Conservation (phyloP, 2,113 vertebrate genomes). For the Pygathrix nemaeus region DNA sequence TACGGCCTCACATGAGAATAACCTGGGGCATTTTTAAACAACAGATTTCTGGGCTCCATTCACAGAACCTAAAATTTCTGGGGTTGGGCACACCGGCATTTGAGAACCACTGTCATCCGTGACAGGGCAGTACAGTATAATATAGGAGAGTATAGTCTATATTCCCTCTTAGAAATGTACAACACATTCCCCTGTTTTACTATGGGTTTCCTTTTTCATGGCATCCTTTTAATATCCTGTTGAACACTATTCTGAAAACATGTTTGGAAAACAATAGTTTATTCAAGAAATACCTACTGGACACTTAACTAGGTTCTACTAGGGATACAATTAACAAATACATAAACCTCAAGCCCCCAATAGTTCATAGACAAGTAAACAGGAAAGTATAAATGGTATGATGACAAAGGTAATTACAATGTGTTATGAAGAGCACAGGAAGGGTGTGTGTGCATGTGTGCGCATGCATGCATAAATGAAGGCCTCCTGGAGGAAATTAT, state of each 20-base stretch:
- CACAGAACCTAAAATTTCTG: background rate
- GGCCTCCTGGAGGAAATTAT: background rate
- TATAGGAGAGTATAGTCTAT: background rate
- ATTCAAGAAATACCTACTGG: constrained; percentile 44
- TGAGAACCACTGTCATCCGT: background rate
- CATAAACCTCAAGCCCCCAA: background rate
- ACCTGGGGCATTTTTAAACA: background rate
- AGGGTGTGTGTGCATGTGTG: background rate
- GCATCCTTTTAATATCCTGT: background rate
- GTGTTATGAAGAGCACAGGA: constrained; percentile 45
- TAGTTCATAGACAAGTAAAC: background rate
- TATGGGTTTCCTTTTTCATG: background rate
- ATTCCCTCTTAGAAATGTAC: background rate
- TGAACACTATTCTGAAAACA: constrained; percentile 43
- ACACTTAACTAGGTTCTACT: constrained; percentile 30
- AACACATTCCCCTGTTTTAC: constrained; percentile 16
- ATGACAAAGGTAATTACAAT: background rate
- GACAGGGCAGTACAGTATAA: background rate
- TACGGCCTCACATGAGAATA: constrained; percentile 1
- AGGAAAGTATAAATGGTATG: constrained; percentile 27
- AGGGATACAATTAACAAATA: constrained; percentile 34
- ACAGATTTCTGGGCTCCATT: background rate
- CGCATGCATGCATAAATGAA: background rate
- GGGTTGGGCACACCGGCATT: background rate
- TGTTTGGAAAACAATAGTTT: constrained; percentile 29